Conservation (phyloP, 2,797 vertebrate genomes). For the Alca torda region DNA sequence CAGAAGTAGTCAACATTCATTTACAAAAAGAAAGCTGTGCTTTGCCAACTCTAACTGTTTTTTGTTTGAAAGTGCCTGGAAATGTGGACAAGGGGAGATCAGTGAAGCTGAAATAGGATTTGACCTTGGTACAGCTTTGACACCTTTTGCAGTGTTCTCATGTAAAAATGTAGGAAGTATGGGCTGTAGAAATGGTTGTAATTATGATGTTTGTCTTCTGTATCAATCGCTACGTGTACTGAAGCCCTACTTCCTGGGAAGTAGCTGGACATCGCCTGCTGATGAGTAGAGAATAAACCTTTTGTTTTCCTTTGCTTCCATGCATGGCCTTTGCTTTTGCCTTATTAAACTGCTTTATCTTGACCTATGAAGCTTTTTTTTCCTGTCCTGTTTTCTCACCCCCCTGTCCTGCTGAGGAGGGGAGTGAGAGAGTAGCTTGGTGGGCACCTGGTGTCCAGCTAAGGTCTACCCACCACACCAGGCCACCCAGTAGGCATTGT, state of each 20-base stretch:
- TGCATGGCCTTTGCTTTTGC: background rate
- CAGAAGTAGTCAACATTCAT: background rate
- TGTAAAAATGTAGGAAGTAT: background rate
- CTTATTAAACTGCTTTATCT: background rate
- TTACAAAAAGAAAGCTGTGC: background rate
- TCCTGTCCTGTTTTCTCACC: background rate
- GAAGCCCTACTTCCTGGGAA: background rate
- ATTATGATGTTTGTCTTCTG: background rate
- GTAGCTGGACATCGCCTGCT: background rate
- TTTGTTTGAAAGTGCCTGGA: background rate
- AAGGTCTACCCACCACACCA: background rate
- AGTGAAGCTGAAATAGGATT: background rate
- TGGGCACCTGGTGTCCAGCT: background rate
- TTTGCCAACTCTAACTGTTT: background rate
- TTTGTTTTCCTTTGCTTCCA: background rate
- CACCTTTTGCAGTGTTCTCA: background rate
- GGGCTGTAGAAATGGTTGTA: background rate
- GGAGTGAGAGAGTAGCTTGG: background rate
- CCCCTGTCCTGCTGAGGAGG: background rate
- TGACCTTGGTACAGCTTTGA: background rate
- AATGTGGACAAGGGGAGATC: background rate
- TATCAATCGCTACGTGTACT: background rate
- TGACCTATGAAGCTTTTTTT: background rate
- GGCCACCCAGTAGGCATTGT: background rate
- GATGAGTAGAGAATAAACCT: background rate